These are phyloP conservation scores for Heteromyza rotundicornis DNA, from an alignment of 2,888 invertebrate species.

Conservation along the genomic window DNA sequence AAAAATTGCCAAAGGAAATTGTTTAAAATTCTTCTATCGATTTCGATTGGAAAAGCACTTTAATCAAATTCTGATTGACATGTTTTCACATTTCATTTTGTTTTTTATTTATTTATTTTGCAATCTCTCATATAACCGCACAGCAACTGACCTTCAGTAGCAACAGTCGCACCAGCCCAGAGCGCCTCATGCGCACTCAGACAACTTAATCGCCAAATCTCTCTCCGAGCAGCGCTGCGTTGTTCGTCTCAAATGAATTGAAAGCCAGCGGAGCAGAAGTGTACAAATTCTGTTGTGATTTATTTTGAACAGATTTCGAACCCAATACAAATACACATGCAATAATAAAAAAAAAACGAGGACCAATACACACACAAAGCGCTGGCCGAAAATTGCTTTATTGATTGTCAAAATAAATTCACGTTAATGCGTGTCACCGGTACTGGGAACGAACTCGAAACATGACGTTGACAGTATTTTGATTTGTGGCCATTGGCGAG, in stretches of 20 bases:
- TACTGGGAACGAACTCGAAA: too few species aligned
- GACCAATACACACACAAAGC: too few species aligned
- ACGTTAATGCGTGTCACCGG: too few species aligned
- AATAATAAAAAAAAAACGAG: too few species aligned
- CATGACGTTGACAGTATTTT: too few species aligned
- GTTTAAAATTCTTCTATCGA: too few species aligned
- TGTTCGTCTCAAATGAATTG: constrained; percentile 16
- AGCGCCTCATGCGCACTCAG: background rate
- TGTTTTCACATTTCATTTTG: background rate
- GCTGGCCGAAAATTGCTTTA: background rate
- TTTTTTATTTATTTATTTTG: too few species aligned
- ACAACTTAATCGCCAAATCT: background rate
- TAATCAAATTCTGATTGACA: background rate
- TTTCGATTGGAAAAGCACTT: background rate
- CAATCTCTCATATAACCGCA: background rate
- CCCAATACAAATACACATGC: too few species aligned
- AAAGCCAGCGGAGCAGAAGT: constrained; percentile 7
- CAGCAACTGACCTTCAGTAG: background rate
- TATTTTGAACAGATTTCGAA: background rate
- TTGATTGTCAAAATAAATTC: constrained; percentile 1
- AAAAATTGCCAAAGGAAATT: too few species aligned
- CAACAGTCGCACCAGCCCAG: background rate
- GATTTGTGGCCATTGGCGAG: too few species aligned
- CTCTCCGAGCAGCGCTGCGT: background rate
- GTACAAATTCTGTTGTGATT: background rate